Evolutionary conservation across 2,888 invertebrate genomes (phyloP), one percentile per base, ranked within the genome.

Genomic region (Drosophila recens): DNA sequence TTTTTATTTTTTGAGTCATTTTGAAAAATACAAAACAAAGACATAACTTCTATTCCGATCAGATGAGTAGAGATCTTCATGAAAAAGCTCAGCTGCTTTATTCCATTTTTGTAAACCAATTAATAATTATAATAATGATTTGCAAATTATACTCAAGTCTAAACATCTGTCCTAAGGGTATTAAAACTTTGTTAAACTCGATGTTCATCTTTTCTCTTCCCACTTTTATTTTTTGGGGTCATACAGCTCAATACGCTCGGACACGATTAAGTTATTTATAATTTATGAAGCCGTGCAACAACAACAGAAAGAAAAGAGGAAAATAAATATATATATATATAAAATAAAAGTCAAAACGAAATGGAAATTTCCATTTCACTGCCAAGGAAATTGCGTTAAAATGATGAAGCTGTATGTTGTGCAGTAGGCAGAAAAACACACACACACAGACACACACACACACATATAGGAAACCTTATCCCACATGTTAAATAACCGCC

Each of bases 221-320:
- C 20, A 5, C 43, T 15, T 42, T 34, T 30, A 11, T 10, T 42
- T 17, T 49, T 51, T 30, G 23, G 15, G 62, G 45, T 64, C 49
- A 40, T 59, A 79, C 88, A 77, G 83, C 79, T 88, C 83, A 88
- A 88, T 83, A 86, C 87, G 76, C 79, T 83, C 75, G 87, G 79
- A 83, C 83, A 86, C 83, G 83, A 84, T 81, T 87, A 87, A 86
- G 75, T 81, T 86, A 86, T 85, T 85, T 86, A 80, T 86, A 85
- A 85, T 88, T 85, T 85, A 85, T 85, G 81, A 72, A 23, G 51
- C 61, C 67, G 23, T 42, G 17, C 17, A 17, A 17, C 17, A 52
- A 49, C 33, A 33, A 42, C 36, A 53, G 30, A 30, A 15, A 8
- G 15, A 36, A 17, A 36, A 38, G 36, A 27, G 20, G 54, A 52